Evolutionary conservation across 2,888 invertebrate species (phyloP), one percentile per base, ranked within the genome.

Genomic region (Saturnia japonica): DNA sequence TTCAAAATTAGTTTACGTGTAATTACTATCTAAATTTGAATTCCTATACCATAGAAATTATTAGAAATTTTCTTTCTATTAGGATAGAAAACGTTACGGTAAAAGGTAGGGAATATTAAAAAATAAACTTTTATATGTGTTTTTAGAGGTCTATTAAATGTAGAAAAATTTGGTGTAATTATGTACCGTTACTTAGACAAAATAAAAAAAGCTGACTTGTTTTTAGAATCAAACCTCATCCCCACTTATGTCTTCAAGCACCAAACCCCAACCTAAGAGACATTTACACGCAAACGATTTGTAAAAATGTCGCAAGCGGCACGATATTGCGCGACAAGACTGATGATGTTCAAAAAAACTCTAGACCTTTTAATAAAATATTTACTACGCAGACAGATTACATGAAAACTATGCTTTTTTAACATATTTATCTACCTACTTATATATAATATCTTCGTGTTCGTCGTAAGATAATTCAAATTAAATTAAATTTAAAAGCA

Each of bases 341-440:
- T 81, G 86, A 91, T 91, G 90, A 84, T 81, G 78, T 74, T 75
- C 75, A 75, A 75, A 78, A 77, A 73, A 77, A 78, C 75, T 77
- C 78, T 28, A 78, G 80, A 83, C 83, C 80, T 83, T 86, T 88
- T 90, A 89, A 90, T 90, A 90, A 88, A 90, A 89, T 90, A 90
- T 90, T 86, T 67, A 69, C 66, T 66, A 64, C 64, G 42, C 60
- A 66, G 69, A 67, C 69, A 67, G 71, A 71, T 71, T 67, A 68
- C 64, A 68, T n/a, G 66, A 45, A n/a, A 40, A 34, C 47, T 70
- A 60, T 47, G 19, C 16, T 64, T 71, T 71, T 54, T 42, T 42
- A 12, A 28, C 47, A 42, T 40, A 40, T 14, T 25, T 28, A 28
- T 12, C 28, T 28, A 60, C 28, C 25, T 28, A 54, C 47, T 47